Evolutionary conservation across 1,140 invertebrate species (phyloP), one percentile per base, ranked within the genome.

Genomic region (Ostrea edulis): DNA sequence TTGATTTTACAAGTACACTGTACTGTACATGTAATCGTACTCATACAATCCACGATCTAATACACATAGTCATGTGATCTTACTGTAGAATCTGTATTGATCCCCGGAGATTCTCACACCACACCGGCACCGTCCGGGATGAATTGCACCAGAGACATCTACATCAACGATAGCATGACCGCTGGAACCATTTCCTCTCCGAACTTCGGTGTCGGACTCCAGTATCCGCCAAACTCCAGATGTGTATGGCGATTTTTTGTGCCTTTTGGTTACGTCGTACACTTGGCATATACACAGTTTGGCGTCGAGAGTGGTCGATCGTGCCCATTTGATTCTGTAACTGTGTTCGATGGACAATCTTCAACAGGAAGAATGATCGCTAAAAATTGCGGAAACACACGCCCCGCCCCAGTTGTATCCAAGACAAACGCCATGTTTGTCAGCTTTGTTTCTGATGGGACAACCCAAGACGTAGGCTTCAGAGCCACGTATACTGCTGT

Each of bases 231-330:
- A 14, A 58, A 82, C 35, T 52, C 68, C 14, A 29, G 55, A 8
- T 88, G 87, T 54, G 58, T 88, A 44, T 88, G 87, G 87, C 81
- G 84, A 62, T 51, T 88, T 12, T 88, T 86, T 53, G 87, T 54
- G 8, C 84, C 87, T 20, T 62, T 82, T 51, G 87, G 87, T 81
- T 65, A 85, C 8, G 58, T 52, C 14, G 25, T 88, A 22, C 53
- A 62, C 17, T 52, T 88, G 54, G 53, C 85, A 44, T 88, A 85
- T 52, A 88, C 25, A 8, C 65, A 65, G 22, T 88, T 88, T 62
- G 84, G 87, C 52, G 29, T 86, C 0, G 87, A 88, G 82, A 35
- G 68, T 12, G 84, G 68, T 0, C 68, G 84, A 14, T 17, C 29
- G 8, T 88, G 87, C 62, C 84, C 68, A 44, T 88, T 62, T 62